phyloP scores from a whole-genome alignment of 2,113 vertebrate species.

The Ivindomyrus marchei region DNA sequence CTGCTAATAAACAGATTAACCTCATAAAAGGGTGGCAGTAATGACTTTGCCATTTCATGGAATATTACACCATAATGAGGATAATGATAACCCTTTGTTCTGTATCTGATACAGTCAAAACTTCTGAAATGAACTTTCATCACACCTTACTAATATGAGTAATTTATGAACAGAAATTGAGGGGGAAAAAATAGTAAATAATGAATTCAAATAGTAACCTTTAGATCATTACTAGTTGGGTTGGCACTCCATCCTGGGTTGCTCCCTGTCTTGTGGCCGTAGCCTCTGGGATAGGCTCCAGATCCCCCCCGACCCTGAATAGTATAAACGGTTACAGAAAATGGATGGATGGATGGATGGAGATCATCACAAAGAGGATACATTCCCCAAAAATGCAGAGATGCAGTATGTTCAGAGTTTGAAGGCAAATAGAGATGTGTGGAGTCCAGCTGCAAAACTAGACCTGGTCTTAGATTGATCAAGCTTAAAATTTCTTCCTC shows the following conservation, averaged over 20 bases:
- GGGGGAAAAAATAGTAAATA: constrained; percentile 64
- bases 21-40: constrained; percentile 79
- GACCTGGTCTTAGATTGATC: not conserved
- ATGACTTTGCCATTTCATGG: constrained; percentile 98
- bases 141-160: constrained; percentile 65
- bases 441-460: not conserved
- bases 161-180: constrained; percentile 91
- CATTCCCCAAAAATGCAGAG: constrained; percentile 12
- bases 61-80: constrained; percentile 98
- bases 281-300: too few species aligned
- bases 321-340: not conserved
- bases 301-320: not conserved
- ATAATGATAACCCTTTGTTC: constrained; percentile 87
- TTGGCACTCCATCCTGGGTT: not conserved
- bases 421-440: not conserved
- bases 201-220: constrained; percentile 76
- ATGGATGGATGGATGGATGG: not conserved
- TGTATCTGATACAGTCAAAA: constrained; percentile 78
- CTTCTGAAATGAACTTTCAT: constrained; percentile 76
- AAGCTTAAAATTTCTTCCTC: constrained; percentile 39
- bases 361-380: constrained; percentile 45
- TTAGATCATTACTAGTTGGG: constrained; percentile 58
- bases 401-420: not conserved
- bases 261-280: not conserved
- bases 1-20: constrained; percentile 77